These are phyloP conservation scores for Caenorhabditis doughertyi DNA, from an alignment of 2,888 invertebrate species.

Conservation along the genomic window DNA sequence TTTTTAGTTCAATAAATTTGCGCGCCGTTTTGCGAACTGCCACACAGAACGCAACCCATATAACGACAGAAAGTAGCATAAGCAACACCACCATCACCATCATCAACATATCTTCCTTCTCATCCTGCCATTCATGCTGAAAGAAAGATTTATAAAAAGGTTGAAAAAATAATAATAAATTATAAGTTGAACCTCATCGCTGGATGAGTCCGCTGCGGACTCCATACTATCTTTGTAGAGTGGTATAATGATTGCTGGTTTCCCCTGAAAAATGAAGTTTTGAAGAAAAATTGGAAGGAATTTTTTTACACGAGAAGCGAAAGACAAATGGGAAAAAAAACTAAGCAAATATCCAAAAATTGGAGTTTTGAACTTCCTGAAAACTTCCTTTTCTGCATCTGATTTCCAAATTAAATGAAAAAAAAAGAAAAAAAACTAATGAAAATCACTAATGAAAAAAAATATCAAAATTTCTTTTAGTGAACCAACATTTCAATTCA, in stretches of 20 bases:
- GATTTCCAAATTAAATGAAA: too few relatives aligned
- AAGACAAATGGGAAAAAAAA: conserved; percentile 18
- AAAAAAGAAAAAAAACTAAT: conserved; percentile 3
- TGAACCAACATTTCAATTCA: background rate
- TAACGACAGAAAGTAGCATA: conserved; percentile 74
- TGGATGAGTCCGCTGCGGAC: conserved; percentile 60
- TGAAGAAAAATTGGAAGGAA: too few relatives aligned
- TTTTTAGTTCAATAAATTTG: conserved; percentile 73
- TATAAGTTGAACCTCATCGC: conserved; percentile 45
- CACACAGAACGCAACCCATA: conserved; percentile 77
- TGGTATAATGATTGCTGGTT: conserved; percentile 66
- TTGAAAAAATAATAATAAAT: background rate
- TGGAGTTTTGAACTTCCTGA: too few relatives aligned
- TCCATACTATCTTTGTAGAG: conserved; percentile 64
- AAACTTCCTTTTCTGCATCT: too few relatives aligned
- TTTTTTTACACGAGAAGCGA: background rate
- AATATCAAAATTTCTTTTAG: too few relatives aligned
- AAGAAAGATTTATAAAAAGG: conserved; percentile 13
- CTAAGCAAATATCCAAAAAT: too few relatives aligned
- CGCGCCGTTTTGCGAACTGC: conserved; percentile 73
- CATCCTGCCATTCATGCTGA: conserved; percentile 61
- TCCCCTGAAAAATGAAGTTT: conserved; percentile 43
- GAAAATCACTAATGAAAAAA: conserved; percentile 7
- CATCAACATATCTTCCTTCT: conserved; percentile 68
- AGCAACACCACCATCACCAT: conserved; percentile 72